Base-by-base conservation (phyloP, 2,888 invertebrate genomes). In the Hemistola chrysoprasaria region DNA sequence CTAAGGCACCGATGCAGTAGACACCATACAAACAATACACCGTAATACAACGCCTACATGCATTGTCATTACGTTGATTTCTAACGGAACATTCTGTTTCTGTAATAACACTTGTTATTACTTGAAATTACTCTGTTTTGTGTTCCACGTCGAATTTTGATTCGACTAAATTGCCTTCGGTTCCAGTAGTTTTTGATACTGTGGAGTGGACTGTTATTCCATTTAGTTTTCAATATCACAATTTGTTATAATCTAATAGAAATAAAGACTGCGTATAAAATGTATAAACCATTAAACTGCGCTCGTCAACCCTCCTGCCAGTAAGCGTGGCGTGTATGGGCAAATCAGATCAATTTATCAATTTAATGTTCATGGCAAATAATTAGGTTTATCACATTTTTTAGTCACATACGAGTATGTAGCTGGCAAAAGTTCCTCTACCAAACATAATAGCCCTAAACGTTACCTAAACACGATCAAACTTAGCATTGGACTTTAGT, bases 1-100 rank as follows among this genome's bases (percentile, higher is more conserved):
- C 27, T 29, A 16, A 16, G 4, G 16, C 2, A 16, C 16, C 4
- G 16, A 16, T 16, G 2, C 16, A n/a, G n/a, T n/a, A n/a, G n/a
- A n/a, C 16, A 16, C 16, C 4, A 16, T 16, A n/a, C 16, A 16
- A 16, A 16, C 16, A 16, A 3, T 3, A 16, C 16, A n/a, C 16
- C 16, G 4, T 16, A 16, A 16, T 16, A 10, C 27, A 10, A 32
- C 9, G n/a, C 16, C 6, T 24, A 8, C 28, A 10, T 31, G 22
- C 26, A 26, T 33, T 53, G 54, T 56, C 53, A 63, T 70, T 67
- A 66, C 52, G 27, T 28, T 28, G 48, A 64, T 67, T 68, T 72
- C 66, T 70, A 71, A 68, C 65, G 62, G 69, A 40, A 54, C 48
- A 56, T 42, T 61, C 56, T 58, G 51, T 59, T 54, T 59, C 56